phyloP scores from a whole-genome alignment of 1,140 invertebrate genomes.

The Sitobion miscanthi region DNA sequence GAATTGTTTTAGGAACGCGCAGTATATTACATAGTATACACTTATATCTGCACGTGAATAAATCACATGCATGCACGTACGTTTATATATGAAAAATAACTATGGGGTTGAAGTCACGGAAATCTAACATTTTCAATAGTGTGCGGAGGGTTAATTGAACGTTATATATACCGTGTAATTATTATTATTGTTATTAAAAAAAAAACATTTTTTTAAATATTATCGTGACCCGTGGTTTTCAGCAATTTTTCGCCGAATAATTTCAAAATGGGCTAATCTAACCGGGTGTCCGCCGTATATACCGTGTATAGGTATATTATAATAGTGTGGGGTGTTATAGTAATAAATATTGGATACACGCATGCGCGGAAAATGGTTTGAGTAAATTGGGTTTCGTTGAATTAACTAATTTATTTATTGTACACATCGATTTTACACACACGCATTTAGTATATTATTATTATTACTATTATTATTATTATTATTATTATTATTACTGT shows the following conservation, averaged over 20 bases:
- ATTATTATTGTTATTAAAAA: not conserved
- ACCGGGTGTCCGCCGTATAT: not conserved
- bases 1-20: not conserved
- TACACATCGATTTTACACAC: not conserved
- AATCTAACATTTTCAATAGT: constrained; percentile 11
- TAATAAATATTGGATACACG: not conserved
- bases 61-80: not conserved
- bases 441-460: not conserved
- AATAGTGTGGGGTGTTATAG: not conserved
- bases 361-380: not conserved
- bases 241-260: not conserved
- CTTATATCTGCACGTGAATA: not conserved
- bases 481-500: too few species aligned
- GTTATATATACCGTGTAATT: not conserved
- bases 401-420: constrained; percentile 3
- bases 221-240: not conserved
- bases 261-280: not conserved
- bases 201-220: not conserved
- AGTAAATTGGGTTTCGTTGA: not conserved
- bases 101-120: constrained; percentile 26
- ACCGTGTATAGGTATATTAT: not conserved
- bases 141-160: not conserved
- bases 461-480: too few species aligned
- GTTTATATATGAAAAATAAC: not conserved
- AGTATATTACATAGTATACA: not conserved